Base-by-base conservation (phyloP, 2,888 invertebrate genomes). In the Lithodes maja region DNA sequence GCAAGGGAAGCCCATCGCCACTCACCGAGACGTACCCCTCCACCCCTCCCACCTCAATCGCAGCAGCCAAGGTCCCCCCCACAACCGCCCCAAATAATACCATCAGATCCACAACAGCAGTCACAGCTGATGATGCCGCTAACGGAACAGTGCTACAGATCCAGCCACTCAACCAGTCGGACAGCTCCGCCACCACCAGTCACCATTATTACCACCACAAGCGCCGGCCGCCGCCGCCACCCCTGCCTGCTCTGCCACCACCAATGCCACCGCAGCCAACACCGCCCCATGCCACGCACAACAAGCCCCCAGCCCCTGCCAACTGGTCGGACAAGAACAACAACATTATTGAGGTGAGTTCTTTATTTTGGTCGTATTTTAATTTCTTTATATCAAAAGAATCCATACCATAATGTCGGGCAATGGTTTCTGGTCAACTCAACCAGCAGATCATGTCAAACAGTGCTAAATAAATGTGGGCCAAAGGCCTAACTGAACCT, bases 121-220 rank as follows among this genome's bases (percentile, higher is more conserved):
- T 33, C 33, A 33, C 33, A 33, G 33, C 33, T 33, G 33, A 33
- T 33, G 33, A 33, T 33, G 33, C 33, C 33, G 33, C 33, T 0
- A 33, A 33, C 33, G 33, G 33, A 33, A 33, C 33, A 33, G 33
- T 33, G 33, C 83, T 77, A 53, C 78, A 87, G 69, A 82, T 68
- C 87, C 68, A 49, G 78, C 68, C 83, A 79, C 83, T 78, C 71
- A 50, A n/a, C 33, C 33, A 33, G 33, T 33, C 33, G 33, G 33
- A 33, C 33, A 33, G 33, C 33, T 69, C 87, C 83, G 69, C 87
- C 69, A 53, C 87, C 69, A 81, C 86, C 80, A 55, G 17, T 71
- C 53, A 53, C 85, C 49, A 80, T 9, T 80, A 53, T 53, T 2
- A 53, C 12, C 80, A 2, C 5, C 61, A 7, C 12, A 61, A 61